These are phyloP conservation scores for Dascillus cervinus DNA, from an alignment of 2,888 invertebrate genomes.

Conservation along the genomic window DNA sequence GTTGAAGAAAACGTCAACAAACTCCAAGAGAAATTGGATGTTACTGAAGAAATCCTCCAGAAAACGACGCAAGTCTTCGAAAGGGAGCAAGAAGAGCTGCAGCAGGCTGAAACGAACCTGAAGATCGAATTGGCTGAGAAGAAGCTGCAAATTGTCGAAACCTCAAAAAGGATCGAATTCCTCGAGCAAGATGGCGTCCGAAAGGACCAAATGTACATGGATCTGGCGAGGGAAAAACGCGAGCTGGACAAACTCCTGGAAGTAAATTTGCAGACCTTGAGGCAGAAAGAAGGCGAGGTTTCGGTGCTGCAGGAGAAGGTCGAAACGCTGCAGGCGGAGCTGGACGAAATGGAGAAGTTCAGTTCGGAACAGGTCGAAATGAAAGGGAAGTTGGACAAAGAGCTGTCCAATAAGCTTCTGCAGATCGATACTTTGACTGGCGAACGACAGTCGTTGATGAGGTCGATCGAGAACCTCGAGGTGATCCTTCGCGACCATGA, in stretches of 20 bases:
- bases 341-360: conserved; percentile 26
- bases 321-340: conserved; percentile 43
- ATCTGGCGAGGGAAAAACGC: conserved; percentile 51
- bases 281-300: too few relatives aligned
- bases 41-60: conserved; percentile 48
- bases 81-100: conserved; percentile 48
- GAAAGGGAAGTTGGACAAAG: too few relatives aligned
- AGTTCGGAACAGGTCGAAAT: too few relatives aligned
- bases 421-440: too few relatives aligned
- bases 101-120: conserved; percentile 44
- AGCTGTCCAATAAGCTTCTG: too few relatives aligned
- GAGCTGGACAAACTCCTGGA: conserved; percentile 46
- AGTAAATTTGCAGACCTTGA: too few relatives aligned
- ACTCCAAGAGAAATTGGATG: conserved; percentile 48
- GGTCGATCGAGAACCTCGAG: too few relatives aligned
- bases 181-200: conserved; percentile 50
- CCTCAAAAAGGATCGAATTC: conserved; percentile 46
- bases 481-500: too few relatives aligned
- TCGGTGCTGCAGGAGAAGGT: too few relatives aligned
- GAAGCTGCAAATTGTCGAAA: conserved; percentile 48
- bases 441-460: too few relatives aligned
- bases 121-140: conserved; percentile 51
- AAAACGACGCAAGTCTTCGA: conserved; percentile 42
- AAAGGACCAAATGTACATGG: conserved; percentile 51
- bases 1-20: conserved; percentile 48